Evolutionary conservation across 30 jellyfish, hydroid and myxozoan species (phyloP), one percentile per base, ranked within the genome.

Genomic region (Calvadosia cruxmelitensis): DNA sequence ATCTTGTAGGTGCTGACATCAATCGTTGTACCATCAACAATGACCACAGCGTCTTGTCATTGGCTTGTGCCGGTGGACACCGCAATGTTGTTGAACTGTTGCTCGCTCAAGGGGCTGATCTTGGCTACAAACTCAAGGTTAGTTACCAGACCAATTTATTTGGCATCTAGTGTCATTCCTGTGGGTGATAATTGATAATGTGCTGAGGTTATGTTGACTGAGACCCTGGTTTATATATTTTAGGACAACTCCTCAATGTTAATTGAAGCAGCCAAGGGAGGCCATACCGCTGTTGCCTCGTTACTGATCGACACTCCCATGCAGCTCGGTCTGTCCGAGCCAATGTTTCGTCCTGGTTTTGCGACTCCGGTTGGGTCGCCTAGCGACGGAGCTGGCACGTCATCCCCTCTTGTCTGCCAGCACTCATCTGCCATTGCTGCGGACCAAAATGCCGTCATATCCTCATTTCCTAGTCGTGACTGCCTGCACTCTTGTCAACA

Each of bases 181-280:
- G 29, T 48, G 1, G 24, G 10, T 61, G 70, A n/a, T 1, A 12
- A 71, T 71, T 28, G 50, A 35, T 25, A 30, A 1, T 24, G 15
- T 67, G n/a, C n/a, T 73, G 31, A 68, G 3, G n/a, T 7, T 12
- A 66, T 65, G 74, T 65, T 29, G 31, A 5, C 24, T 67, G 74
- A 23, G 10, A 31, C 32, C 1, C 35, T 3, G 2, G 35, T 3
- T 23, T 66, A 12, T 34, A 27, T 28, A 23, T 75, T 69, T 29
- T 72, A 92, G 95, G 99, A 92, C 76, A 92, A 92, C 71, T 92
- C 99, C 28, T 79, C 94, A 74, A 83, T 92, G 95, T 79, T 92
- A 42, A 92, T 92, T 53, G 99, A 92, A 73, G 99, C 99, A 20
- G 86, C 99, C 24, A 92, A 84, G 71, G 99, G 95, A n/a, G 99